Percentiles rank a stretch among this genome's conserved stretches.
Evolutionary conservation across 2,888 invertebrate species (phyloP).

Genomic region (Sisyra nigra): DNA sequence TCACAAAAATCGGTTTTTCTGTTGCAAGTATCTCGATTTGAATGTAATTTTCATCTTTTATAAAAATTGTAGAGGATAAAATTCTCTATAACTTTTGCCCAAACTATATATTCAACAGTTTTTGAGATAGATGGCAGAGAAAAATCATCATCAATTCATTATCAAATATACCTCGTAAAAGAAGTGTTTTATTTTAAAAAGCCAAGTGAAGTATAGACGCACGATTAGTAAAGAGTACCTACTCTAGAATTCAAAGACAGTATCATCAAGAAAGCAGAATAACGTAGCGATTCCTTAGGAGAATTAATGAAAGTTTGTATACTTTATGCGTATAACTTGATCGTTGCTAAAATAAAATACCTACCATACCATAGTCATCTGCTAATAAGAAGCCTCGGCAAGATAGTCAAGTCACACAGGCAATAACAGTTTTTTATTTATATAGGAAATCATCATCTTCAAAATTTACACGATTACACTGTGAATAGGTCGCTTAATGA

Average conservation of each 20-base stretch:
- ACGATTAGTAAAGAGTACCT: constrained; percentile 18
- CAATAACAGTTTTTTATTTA: constrained; percentile 23
- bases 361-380: constrained; percentile 21
- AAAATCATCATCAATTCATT: not conserved
- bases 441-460: constrained; percentile 15
- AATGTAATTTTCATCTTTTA: constrained; percentile 1
- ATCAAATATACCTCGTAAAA: constrained; percentile 9
- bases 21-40: not conserved
- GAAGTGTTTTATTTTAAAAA: constrained; percentile 17
- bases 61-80: constrained; percentile 1
- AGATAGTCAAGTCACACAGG: constrained; percentile 22
- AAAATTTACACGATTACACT: too few species aligned
- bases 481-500: too few species aligned
- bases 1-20: constrained; percentile 3
- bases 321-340: constrained; percentile 16
- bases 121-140: constrained; percentile 1
- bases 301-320: constrained; percentile 18
- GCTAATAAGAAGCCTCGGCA: constrained; percentile 17
- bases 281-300: constrained; percentile 18
- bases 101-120: constrained; percentile 2
- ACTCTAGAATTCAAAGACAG: constrained; percentile 19
- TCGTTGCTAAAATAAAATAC: constrained; percentile 19
- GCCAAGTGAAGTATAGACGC: constrained; percentile 18
- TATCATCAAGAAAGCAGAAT: constrained; percentile 18
- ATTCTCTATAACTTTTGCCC: not conserved